Base-by-base conservation (phyloP, 92 coral and sea anemone genomes). In the Zoanthus gigantus region DNA sequence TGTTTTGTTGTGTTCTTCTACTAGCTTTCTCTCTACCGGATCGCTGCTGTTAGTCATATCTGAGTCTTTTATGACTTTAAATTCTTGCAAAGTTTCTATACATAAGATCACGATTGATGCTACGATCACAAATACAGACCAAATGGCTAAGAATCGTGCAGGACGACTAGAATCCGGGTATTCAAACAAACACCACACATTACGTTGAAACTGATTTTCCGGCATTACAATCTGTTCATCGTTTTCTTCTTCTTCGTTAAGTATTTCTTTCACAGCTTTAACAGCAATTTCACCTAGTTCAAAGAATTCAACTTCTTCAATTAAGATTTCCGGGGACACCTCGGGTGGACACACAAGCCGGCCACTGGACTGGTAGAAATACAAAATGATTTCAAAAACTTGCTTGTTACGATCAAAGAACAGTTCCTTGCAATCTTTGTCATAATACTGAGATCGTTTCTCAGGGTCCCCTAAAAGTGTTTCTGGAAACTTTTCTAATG, bases 321-420 rank as follows among this genome's bases (percentile, higher is more conserved):
- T 91, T 54, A 97, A 86, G 72, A 97, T 95, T 63, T 97, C 99
- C 10, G 99, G 99, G 14, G 98, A 94, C 15, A 97, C 90, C 65
- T 97, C 95, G 6, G 98, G 97, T 29, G 99, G 99, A 69, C 98
- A 91, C 50, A 97, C 93, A 46, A 97, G 85, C 81, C 98, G 91
- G 23, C 99, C 99, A 85, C 96, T 94, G 42, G 97, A 94, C 79
- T 97, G 99, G 91, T 97, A 97, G 76, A 95, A 97, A 78, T 96
- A 95, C 67, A 97, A 68, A 83, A 97, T 96, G 68, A 96, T 85
- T 83, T 97, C 99, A 53, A 97, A 97, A 85, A 96, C 96, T 87
- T 92, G 94, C 53, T 94, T 92, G 87, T 97, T 97, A 2, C 99
- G 94, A 77, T 97, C 99, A 56, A 97, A 97, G 79, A 97, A 97